phyloP scores from a whole-genome alignment of 2,888 invertebrate species.

The Glomeris marginata region DNA sequence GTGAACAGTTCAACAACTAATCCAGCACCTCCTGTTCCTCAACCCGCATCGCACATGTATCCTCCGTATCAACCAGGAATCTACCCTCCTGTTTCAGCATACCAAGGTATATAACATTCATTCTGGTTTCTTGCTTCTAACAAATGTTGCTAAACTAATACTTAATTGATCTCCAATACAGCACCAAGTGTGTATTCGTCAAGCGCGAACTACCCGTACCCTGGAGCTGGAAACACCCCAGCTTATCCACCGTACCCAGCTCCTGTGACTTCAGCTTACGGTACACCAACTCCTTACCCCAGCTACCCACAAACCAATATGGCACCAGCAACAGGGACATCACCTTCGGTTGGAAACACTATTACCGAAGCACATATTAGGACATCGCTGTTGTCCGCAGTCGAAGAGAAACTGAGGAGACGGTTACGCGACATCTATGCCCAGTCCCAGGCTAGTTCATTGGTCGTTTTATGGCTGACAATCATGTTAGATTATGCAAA shows the following conservation, averaged over 20 bases:
- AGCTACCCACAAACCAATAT: conserved; percentile 34
- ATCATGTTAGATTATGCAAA: not conserved
- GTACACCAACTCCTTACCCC: conserved; percentile 35
- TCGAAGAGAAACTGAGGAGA: conserved; percentile 81
- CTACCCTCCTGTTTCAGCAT: too few relatives aligned
- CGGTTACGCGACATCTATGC: conserved; percentile 77
- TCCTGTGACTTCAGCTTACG: conserved; percentile 16
- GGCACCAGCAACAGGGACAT: conserved; percentile 28
- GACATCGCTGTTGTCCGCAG: conserved; percentile 82
- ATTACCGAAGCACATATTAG: conserved; percentile 91
- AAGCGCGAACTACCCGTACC: conserved; percentile 16
- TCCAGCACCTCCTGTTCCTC: too few relatives aligned
- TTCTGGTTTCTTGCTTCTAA: too few relatives aligned
- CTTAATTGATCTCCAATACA: too few relatives aligned
- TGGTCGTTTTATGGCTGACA: not conserved
- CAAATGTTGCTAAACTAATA: too few relatives aligned
- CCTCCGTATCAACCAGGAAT: too few relatives aligned
- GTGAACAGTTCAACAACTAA: too few relatives aligned
- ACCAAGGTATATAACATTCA: too few relatives aligned
- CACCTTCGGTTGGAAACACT: conserved; percentile 42
- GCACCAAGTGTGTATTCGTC: not conserved
- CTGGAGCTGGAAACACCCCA: conserved; percentile 17
- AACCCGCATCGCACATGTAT: too few relatives aligned
- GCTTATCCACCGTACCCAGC: conserved; percentile 42
- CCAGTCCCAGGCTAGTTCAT: conserved; percentile 48